These are phyloP conservation scores for Crossocerus cetratus DNA, from an alignment of 2,888 invertebrate genomes.

Conservation along the genomic window DNA sequence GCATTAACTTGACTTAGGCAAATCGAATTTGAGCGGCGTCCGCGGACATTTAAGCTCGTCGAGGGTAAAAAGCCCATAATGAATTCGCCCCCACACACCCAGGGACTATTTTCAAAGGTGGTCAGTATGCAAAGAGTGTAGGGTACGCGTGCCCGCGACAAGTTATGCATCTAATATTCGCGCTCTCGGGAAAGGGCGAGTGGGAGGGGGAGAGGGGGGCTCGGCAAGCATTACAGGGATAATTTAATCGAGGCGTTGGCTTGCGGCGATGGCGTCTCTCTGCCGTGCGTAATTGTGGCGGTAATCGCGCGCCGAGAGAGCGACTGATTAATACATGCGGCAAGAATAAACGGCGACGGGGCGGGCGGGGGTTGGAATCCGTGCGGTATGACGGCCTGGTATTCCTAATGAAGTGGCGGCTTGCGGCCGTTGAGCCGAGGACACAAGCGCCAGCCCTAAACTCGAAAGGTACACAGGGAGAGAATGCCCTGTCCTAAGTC, in stretches of 20 bases:
- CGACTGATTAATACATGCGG: slow-evolving; percentile 28
- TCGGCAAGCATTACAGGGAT: slow-evolving; percentile 47
- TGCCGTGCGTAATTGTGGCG: slow-evolving; percentile 25
- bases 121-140: background rate
- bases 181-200: slow-evolving; percentile 27
- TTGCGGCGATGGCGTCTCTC: slow-evolving; percentile 5
- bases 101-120: no score
- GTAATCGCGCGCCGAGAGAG: slow-evolving; percentile 33
- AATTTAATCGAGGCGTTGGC: slow-evolving; percentile 43
- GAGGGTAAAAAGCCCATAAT: no score
- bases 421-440: no score
- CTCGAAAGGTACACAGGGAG: no score
- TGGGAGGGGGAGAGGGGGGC: slow-evolving; percentile 3
- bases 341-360: background rate
- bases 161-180: slow-evolving; percentile 37
- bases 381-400: no score
- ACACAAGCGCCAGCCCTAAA: no score
- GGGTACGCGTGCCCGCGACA: slow-evolving; percentile 25
- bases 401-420: no score
- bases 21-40: no score
- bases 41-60: no score
- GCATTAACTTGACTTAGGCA: no score
- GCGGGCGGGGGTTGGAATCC: background rate
- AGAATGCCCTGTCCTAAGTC: no score
- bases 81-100: no score